phyloP scores from a whole-genome alignment of 2,797 vertebrate genomes.

The Odontamblyopus lacepedii region DNA sequence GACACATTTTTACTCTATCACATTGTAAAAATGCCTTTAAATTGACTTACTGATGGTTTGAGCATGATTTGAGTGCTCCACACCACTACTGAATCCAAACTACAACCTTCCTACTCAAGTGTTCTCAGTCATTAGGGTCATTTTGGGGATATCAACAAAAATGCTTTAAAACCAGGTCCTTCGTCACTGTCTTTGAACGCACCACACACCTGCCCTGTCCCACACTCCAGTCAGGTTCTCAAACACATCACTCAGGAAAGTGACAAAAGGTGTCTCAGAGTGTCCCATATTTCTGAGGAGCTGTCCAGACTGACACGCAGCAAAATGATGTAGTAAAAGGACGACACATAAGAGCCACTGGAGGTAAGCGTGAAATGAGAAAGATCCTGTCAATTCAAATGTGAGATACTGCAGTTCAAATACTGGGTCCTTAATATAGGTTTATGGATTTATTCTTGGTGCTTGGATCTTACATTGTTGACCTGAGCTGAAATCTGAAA shows the following conservation, averaged over 20 bases:
- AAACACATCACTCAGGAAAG: constrained; percentile 28
- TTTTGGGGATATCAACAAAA: background rate
- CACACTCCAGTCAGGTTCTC: constrained; percentile 10
- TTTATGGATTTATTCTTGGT: constrained; percentile 4
- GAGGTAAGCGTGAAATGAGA: constrained; percentile 49
- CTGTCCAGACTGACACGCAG: constrained; percentile 46
- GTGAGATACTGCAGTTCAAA: constrained; percentile 14
- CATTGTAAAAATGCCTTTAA: too few species aligned
- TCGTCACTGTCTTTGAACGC: constrained; percentile 3
- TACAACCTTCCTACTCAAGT: background rate
- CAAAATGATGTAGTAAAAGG: constrained; percentile 39
- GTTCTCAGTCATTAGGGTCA: background rate
- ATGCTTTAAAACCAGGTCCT: background rate
- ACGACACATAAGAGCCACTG: constrained; percentile 46
- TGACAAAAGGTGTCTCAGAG: constrained; percentile 22
- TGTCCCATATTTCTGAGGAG: constrained; percentile 7
- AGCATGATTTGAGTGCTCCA: too few species aligned
- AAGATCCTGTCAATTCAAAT: constrained; percentile 46
- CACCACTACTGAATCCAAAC: too few species aligned
- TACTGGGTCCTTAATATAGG: background rate
- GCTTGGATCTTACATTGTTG: background rate
- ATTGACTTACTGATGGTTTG: too few species aligned
- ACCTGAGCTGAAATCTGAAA: background rate
- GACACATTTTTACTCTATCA: too few species aligned
- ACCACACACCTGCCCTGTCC: background rate